phyloP scores from a whole-genome alignment of 2,888 invertebrate species.

The Erannis defoliaria region DNA sequence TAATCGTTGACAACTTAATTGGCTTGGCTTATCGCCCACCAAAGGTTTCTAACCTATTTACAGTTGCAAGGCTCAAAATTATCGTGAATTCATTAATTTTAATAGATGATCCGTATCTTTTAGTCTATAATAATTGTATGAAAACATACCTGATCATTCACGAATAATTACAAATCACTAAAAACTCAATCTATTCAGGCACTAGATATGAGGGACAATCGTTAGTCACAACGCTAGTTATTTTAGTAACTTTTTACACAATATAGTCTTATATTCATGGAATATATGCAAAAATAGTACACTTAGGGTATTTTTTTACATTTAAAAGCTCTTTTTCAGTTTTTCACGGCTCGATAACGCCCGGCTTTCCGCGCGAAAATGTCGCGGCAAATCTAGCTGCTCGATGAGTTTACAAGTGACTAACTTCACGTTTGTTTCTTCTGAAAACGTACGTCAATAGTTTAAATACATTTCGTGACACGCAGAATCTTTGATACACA shows the following conservation, averaged over 20 bases:
- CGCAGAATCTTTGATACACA: slow-evolving; percentile 42
- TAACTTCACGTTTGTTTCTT: slow-evolving; percentile 85
- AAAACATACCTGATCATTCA: slow-evolving; percentile 84
- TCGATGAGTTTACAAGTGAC: slow-evolving; percentile 64
- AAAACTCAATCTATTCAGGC: slow-evolving; percentile 64
- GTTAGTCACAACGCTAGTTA: slow-evolving; percentile 54
- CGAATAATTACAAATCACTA: slow-evolving; percentile 73
- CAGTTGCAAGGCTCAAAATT: slow-evolving; percentile 55
- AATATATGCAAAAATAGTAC: slow-evolving; percentile 58
- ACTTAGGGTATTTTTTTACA: slow-evolving; percentile 56
- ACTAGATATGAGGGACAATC: slow-evolving; percentile 39
- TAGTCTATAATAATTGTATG: slow-evolving; percentile 49
- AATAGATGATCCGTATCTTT: slow-evolving; percentile 51
- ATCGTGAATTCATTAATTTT: slow-evolving; percentile 36
- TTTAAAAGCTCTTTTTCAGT: slow-evolving; percentile 73
- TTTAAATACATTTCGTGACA: slow-evolving; percentile 54
- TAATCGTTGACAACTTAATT: slow-evolving; percentile 71
- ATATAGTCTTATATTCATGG: slow-evolving; percentile 53
- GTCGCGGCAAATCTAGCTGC: slow-evolving; percentile 83
- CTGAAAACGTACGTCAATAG: slow-evolving; percentile 75
- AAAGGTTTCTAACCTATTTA: slow-evolving; percentile 83
- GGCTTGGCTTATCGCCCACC: slow-evolving; percentile 82
- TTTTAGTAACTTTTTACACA: slow-evolving; percentile 57
- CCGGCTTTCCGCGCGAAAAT: slow-evolving; percentile 87
- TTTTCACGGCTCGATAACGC: slow-evolving; percentile 86